These are phyloP conservation scores for Cyanoramphus novaezelandiae DNA, from an alignment of 2,113 vertebrate genomes.

Conservation along the genomic window DNA sequence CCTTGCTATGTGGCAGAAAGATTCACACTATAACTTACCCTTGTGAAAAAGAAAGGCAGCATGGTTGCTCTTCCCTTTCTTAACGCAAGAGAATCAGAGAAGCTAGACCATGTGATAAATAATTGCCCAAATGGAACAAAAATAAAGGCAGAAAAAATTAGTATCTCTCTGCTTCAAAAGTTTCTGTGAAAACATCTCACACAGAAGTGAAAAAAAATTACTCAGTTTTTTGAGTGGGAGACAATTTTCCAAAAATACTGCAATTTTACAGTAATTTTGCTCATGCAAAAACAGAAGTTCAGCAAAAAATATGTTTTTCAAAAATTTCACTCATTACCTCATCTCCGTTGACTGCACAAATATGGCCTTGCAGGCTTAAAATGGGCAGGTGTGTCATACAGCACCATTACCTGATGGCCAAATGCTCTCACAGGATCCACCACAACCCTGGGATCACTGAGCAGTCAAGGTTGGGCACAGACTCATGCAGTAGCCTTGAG, in stretches of 20 bases:
- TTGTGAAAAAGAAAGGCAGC: neutral
- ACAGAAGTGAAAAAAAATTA: neutral
- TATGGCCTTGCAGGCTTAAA: neutral
- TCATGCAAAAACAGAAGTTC: neutral
- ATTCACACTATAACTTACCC: neutral
- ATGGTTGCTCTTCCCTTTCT: neutral
- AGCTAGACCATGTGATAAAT: neutral
- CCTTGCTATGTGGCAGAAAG: neutral
- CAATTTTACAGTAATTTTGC: conserved; percentile 29
- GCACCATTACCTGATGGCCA: neutral
- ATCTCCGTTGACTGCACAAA: neutral
- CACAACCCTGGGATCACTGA: rapidly evolving
- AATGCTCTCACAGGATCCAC: neutral
- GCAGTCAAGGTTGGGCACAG: rapidly evolving
- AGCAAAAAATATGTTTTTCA: neutral
- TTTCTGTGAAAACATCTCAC: neutral
- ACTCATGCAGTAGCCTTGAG: rapidly evolving
- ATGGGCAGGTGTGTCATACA: neutral
- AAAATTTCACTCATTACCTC: neutral
- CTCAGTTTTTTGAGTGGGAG: neutral
- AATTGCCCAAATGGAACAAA: conserved; percentile 1
- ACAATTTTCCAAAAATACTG: conserved; percentile 20
- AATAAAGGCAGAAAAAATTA: neutral
- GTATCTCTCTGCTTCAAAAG: neutral
- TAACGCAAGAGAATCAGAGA: neutral